Evolutionary conservation across 2,113 vertebrate genomes (phyloP).

Genomic region (Monarcha castaneiventris): DNA sequence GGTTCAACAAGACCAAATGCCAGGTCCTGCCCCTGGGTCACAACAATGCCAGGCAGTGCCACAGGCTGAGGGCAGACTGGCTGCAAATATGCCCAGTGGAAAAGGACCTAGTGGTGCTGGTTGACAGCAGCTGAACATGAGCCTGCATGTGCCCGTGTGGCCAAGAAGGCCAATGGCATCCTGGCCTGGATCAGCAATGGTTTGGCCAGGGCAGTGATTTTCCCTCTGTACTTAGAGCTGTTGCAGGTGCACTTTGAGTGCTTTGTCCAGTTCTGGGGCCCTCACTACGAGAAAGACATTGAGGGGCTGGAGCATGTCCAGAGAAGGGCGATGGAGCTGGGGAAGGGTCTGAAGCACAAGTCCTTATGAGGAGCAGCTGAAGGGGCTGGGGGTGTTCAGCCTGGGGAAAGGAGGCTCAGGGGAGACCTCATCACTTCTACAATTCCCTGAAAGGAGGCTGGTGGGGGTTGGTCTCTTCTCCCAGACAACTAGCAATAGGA

Average conservation of each 20-base stretch:
- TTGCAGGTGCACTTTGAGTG: not conserved
- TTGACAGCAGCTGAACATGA: not conserved
- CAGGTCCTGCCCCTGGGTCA: not conserved
- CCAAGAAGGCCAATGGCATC: not conserved
- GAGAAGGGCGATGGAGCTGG: not conserved
- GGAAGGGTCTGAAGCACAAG: not conserved
- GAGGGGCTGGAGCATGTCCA: accelerated
- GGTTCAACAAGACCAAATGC: not conserved
- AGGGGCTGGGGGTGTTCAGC: not conserved
- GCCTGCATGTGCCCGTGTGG: not conserved
- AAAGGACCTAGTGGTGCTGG: not conserved
- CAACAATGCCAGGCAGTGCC: accelerated
- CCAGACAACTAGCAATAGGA: accelerated
- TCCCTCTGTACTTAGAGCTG: not conserved
- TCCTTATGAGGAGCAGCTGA: not conserved
- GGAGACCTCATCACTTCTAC: not conserved
- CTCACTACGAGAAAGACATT: not conserved
- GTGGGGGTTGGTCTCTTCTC: not conserved
- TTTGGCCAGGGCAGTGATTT: not conserved
- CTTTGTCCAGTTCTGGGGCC: not conserved
- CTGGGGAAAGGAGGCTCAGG: not conserved
- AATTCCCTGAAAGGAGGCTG: not conserved
- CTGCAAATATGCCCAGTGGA: not conserved
- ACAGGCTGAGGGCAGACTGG: not conserved
- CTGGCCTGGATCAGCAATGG: not conserved